Evolutionary conservation across 1,140 invertebrate genomes (phyloP).

Genomic region (Diorhabda carinulata): DNA sequence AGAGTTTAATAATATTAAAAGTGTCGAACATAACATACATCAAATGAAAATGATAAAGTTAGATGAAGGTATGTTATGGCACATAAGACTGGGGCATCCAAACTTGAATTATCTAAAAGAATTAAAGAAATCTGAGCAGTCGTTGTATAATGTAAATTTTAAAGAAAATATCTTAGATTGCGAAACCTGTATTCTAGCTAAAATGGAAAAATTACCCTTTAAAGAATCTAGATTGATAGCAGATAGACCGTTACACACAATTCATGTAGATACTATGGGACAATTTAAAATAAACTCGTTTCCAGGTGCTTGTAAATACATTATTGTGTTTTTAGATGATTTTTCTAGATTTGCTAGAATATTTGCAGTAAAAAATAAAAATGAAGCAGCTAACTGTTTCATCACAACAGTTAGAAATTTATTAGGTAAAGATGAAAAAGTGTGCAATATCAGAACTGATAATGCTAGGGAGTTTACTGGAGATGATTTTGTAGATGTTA

Average conservation of each 20-base stretch:
- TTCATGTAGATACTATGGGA: background rate
- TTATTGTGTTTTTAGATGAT: no score
- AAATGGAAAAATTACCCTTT: no score
- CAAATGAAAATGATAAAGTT: constrained; percentile 5
- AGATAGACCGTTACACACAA: background rate
- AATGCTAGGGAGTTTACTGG: no score
- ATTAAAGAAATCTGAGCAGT: constrained; percentile 3
- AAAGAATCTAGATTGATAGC: no score
- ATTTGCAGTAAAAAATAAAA: background rate
- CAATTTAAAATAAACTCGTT: constrained; percentile 4
- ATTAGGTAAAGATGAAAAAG: background rate
- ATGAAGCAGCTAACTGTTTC: constrained; percentile 3
- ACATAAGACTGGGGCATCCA: constrained; percentile 5
- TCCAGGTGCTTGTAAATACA: background rate
- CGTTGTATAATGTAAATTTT: no score
- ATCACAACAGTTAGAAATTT: background rate
- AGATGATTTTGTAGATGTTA: no score
- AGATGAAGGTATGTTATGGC: constrained; percentile 13
- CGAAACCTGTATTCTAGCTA: constrained; percentile 5
- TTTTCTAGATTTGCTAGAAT: no score
- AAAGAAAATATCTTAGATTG: background rate
- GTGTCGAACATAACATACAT: background rate
- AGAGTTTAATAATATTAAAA: constrained; percentile 3
- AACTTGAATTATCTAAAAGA: constrained; percentile 9
- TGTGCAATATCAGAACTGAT: no score